Evolutionary conservation across 1,140 invertebrate genomes (phyloP).

Genomic region (Brachystomella parvula): DNA sequence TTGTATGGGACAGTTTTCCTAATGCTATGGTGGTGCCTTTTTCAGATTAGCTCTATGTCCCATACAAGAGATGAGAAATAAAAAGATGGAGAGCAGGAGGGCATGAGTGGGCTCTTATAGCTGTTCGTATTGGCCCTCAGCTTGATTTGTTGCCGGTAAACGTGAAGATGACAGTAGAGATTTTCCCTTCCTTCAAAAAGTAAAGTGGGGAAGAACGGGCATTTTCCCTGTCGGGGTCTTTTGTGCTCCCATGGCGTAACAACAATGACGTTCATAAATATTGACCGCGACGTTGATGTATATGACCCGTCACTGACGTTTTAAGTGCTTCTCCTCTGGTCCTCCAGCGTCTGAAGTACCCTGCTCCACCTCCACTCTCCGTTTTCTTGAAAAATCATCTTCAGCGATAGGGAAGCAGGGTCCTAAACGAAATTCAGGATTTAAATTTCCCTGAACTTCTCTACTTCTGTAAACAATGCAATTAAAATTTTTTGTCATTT

Average conservation of each 20-base stretch:
- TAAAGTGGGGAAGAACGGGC: constrained; percentile 20
- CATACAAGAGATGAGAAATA: too few relatives aligned
- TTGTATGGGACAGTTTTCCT: too few relatives aligned
- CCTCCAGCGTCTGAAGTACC: background rate
- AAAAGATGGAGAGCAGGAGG: too few relatives aligned
- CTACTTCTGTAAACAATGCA: constrained; percentile 4
- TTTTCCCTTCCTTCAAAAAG: constrained; percentile 14
- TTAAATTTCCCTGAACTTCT: too few relatives aligned
- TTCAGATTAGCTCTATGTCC: too few relatives aligned
- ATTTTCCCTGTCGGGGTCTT: constrained; percentile 23
- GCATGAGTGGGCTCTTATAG: too few relatives aligned
- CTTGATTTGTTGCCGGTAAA: constrained; percentile 23
- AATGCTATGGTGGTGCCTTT: too few relatives aligned
- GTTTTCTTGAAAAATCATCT: background rate
- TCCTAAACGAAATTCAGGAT: too few relatives aligned
- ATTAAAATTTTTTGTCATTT: background rate
- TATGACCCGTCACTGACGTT: constrained; percentile 31
- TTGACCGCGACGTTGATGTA: constrained; percentile 30
- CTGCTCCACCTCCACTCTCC: background rate
- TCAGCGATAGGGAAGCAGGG: background rate
- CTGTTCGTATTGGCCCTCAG: too few relatives aligned
- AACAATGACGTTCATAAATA: constrained; percentile 33
- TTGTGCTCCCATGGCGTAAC: constrained; percentile 26
- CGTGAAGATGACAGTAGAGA: constrained; percentile 25
- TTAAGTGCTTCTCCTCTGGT: constrained; percentile 26